These are phyloP conservation scores for Calliphora vomitoria DNA, from an alignment of 2,888 invertebrate species.

Conservation along the genomic window DNA sequence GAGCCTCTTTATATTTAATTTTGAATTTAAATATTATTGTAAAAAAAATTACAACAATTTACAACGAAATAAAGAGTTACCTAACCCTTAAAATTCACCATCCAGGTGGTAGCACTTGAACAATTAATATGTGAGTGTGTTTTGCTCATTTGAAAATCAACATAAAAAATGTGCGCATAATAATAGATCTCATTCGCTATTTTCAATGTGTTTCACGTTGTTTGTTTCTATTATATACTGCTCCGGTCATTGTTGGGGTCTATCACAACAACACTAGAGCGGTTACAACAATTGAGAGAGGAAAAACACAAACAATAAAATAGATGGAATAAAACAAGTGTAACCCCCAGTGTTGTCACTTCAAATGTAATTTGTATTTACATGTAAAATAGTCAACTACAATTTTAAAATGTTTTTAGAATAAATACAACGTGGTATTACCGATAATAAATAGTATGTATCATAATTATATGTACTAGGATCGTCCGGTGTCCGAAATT, in stretches of 20 bases:
- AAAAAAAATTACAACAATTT: not conserved
- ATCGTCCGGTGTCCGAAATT: no score
- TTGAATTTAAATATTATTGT: not conserved
- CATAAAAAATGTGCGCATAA: slow-evolving; percentile 48
- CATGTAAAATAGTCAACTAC: no score
- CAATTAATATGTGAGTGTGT: not conserved
- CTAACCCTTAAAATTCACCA: slow-evolving; percentile 1
- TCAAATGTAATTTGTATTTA: not conserved
- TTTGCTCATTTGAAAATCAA: not conserved
- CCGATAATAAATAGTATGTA: no score
- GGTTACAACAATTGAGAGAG: slow-evolving; percentile 37
- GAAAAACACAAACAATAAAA: slow-evolving; percentile 4
- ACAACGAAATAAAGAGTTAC: not conserved
- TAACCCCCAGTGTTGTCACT: slow-evolving; percentile 34
- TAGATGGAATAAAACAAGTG: slow-evolving; percentile 53
- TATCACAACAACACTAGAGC: slow-evolving; percentile 22
- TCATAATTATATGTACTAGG: no score
- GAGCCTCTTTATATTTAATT: not conserved
- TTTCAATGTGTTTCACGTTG: slow-evolving; percentile 20
- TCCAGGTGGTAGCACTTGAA: slow-evolving; percentile 32
- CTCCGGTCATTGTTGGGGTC: slow-evolving; percentile 45
- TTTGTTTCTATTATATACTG: slow-evolving; percentile 38
- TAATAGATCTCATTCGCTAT: not conserved
- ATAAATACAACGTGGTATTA: no score
- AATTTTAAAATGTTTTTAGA: no score